Evolutionary conservation across 2,113 vertebrate genomes (phyloP).

Genomic region (Corvus hawaiiensis): DNA sequence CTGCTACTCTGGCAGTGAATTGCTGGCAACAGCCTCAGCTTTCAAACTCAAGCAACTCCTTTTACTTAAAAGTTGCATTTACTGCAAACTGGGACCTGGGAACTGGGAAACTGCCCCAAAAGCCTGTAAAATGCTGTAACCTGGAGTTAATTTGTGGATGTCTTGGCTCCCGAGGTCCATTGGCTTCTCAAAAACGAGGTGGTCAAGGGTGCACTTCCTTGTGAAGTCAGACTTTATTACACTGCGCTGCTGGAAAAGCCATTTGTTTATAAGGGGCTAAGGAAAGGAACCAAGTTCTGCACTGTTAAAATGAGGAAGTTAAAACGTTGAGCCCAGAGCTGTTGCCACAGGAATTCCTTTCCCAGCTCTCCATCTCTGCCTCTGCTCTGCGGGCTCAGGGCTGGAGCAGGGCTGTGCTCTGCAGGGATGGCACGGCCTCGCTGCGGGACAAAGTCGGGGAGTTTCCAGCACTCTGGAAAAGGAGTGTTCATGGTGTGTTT

Average conservation of each 20-base stretch:
- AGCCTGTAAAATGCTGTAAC: accelerated
- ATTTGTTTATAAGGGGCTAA: background rate
- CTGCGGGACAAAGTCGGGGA: background rate
- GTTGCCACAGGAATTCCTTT: background rate
- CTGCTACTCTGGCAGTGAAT: background rate
- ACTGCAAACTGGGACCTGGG: background rate
- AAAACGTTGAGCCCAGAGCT: background rate
- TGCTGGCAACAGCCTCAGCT: background rate
- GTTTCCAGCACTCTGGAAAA: background rate
- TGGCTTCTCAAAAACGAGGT: background rate
- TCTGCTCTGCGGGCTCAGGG: too few relatives aligned
- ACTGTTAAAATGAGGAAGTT: background rate
- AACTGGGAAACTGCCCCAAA: background rate
- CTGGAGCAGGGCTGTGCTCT: background rate
- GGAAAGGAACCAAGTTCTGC: background rate
- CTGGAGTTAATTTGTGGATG: background rate
- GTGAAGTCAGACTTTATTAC: conserved; percentile 5
- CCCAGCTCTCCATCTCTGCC: background rate
- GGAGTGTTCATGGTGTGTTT: background rate
- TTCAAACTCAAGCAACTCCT: background rate
- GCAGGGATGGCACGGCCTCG: accelerated
- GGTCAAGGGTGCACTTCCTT: background rate
- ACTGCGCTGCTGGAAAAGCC: background rate
- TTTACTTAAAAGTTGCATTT: background rate
- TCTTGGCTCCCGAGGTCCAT: accelerated